These are phyloP conservation scores for Crotophaga sulcirostris DNA, from an alignment of 2,113 vertebrate species.

Conservation along the genomic window DNA sequence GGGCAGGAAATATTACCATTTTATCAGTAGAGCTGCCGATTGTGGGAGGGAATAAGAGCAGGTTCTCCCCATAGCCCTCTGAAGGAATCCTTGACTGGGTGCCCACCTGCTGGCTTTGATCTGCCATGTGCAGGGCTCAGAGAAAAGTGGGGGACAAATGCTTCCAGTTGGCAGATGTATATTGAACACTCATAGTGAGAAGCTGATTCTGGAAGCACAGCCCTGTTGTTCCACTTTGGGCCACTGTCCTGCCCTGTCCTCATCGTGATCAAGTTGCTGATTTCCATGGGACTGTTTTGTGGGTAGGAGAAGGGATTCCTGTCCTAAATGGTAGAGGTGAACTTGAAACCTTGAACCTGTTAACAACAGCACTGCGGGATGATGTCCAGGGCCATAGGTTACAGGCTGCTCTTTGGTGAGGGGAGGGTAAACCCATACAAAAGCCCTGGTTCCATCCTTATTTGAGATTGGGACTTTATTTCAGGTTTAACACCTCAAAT, in stretches of 20 bases:
- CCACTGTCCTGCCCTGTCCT: neutral
- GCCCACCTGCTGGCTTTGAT: too few species aligned
- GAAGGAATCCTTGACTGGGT: too few species aligned
- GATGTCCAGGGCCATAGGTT: neutral
- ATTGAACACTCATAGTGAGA: too few species aligned
- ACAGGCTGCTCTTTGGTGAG: neutral
- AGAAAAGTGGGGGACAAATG: too few species aligned
- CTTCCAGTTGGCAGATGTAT: neutral
- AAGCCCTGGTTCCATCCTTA: too few species aligned
- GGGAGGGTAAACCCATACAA: accelerated
- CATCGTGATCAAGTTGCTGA: neutral
- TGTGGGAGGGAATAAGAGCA: neutral
- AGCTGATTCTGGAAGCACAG: neutral
- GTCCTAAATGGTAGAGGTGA: too few species aligned
- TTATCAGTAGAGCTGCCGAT: neutral
- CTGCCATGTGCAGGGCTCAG: neutral
- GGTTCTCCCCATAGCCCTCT: neutral
- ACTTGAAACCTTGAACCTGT: neutral
- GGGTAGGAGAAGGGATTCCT: neutral
- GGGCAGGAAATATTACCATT: neutral
- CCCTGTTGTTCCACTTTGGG: neutral
- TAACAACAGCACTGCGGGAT: accelerated
- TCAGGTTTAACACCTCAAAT: neutral
- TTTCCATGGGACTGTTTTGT: neutral
- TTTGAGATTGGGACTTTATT: neutral